phyloP scores from a whole-genome alignment of 2,888 invertebrate species.

The Poecilobothrus nobilitatus region DNA sequence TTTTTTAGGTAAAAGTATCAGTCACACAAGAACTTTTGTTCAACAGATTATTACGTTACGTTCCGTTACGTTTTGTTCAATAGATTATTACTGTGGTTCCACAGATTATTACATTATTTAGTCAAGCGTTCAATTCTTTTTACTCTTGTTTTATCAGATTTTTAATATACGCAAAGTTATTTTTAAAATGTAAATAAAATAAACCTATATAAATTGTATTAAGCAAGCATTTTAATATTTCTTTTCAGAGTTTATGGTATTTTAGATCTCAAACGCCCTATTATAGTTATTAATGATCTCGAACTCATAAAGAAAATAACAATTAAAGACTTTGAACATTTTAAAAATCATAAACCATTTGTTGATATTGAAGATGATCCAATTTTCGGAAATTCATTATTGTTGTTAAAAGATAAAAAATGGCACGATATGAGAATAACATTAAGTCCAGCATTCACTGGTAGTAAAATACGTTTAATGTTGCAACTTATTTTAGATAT shows the following conservation, averaged over 20 bases:
- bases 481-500: conserved; percentile 33
- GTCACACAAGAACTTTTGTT: too few species aligned
- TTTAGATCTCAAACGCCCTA: conserved; percentile 41
- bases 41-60: too few species aligned
- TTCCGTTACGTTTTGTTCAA: too few species aligned
- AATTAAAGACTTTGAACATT: conserved; percentile 51
- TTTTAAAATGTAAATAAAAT: too few species aligned
- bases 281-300: conserved; percentile 46
- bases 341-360: conserved; percentile 45
- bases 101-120: too few species aligned
- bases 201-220: too few species aligned
- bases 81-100: too few species aligned
- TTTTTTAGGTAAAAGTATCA: too few species aligned
- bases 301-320: conserved; percentile 48
- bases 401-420: conserved; percentile 41
- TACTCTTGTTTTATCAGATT: too few species aligned
- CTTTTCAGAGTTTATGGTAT: conserved; percentile 43
- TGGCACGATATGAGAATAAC: conserved; percentile 43
- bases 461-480: conserved; percentile 48
- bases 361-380: conserved; percentile 46
- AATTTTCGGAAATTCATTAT: conserved; percentile 45
- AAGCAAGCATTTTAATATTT: too few species aligned
- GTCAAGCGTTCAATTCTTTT: too few species aligned
- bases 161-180: too few species aligned
- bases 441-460: conserved; percentile 47